phyloP scores from a whole-genome alignment of 1,140 invertebrate genomes.

The Venustaconcha ellipsiformis region DNA sequence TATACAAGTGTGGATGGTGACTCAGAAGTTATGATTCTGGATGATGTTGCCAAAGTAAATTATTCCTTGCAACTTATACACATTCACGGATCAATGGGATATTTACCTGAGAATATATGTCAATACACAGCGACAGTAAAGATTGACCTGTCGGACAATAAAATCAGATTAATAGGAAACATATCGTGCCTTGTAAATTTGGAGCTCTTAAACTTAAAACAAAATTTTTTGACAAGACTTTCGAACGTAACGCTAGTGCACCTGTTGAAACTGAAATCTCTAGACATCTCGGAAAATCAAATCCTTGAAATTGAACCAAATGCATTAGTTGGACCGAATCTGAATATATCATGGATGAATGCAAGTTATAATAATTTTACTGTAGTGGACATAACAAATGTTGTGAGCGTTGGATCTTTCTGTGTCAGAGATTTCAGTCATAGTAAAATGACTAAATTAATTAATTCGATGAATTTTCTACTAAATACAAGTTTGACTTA shows the following conservation, averaged over 20 bases:
- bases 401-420: conserved; percentile 11
- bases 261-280: not conserved
- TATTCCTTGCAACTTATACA: no score
- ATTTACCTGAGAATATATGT: no score
- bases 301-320: conserved; percentile 13
- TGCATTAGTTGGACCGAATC: not conserved
- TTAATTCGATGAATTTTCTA: not conserved
- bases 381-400: conserved; percentile 12
- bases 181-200: no score
- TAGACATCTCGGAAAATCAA: conserved; percentile 7
- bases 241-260: conserved; percentile 12
- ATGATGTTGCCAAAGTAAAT: no score
- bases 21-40: no score
- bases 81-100: no score
- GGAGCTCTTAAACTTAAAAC: no score
- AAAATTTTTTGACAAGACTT: not conserved
- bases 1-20: no score
- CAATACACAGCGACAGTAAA: no score
- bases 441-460: conserved; percentile 2
- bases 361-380: conserved; percentile 9
- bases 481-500: conserved; percentile 5
- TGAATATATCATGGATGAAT: conserved; percentile 4
- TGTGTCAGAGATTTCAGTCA: not conserved
- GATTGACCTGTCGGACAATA: no score
- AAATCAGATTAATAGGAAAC: no score